Percentiles rank a stretch among this genome's conserved stretches.
Evolutionary conservation across 2,888 invertebrate species (phyloP).

Genomic region (Amblyjoppa proteus): DNA sequence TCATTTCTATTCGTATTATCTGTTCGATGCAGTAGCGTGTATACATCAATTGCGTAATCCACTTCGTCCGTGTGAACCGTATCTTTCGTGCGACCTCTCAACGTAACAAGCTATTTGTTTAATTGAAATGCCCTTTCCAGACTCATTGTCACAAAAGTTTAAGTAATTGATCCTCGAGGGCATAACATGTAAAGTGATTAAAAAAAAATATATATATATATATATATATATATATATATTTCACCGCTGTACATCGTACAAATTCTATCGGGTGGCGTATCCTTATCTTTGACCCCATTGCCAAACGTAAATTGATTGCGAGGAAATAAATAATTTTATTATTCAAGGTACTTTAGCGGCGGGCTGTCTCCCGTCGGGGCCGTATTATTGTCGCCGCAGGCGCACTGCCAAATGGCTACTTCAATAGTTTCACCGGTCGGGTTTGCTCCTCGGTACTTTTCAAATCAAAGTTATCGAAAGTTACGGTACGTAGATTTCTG

Average conservation of each 20-base stretch:
- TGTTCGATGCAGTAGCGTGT: not conserved
- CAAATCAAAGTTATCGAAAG: not conserved
- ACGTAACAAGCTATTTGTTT: not conserved
- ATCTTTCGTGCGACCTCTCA: not conserved
- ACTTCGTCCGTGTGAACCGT: not conserved
- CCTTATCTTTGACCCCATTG: constrained; percentile 7
- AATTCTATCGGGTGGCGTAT: not conserved
- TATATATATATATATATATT: no score
- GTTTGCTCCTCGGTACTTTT: not conserved
- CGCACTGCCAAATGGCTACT: not conserved
- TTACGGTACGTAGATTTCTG: not conserved
- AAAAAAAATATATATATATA: not conserved
- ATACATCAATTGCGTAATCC: not conserved
- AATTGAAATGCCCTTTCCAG: not conserved
- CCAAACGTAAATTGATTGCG: not conserved
- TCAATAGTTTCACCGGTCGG: not conserved
- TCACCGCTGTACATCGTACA: not conserved
- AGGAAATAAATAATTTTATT: constrained; percentile 6
- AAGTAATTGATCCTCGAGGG: not conserved
- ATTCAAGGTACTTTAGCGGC: not conserved
- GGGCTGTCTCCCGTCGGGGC: not conserved
- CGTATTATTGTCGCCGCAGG: not conserved
- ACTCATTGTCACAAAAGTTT: not conserved
- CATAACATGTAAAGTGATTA: not conserved
- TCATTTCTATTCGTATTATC: constrained; percentile 36